Conservation (phyloP, 2,797 vertebrate genomes). For the Acrocephalus scirpaceus region DNA sequence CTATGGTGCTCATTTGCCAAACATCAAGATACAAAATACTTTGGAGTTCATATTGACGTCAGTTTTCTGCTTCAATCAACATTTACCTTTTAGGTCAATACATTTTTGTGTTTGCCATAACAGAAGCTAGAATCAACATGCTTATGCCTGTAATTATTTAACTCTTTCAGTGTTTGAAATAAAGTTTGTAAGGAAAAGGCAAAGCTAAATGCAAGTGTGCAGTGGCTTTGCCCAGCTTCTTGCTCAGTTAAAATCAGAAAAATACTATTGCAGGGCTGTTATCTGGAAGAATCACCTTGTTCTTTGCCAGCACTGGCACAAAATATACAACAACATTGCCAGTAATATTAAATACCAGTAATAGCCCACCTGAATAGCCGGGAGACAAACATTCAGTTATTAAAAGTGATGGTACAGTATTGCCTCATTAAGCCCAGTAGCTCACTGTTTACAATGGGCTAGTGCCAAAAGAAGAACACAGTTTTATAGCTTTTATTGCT, state of each 20-base stretch:
- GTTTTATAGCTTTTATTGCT: constrained; percentile 34
- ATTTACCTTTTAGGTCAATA: constrained; percentile 54
- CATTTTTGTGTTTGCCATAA: constrained; percentile 44
- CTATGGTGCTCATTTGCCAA: background rate
- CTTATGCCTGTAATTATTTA: background rate
- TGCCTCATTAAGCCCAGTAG: constrained; percentile 28
- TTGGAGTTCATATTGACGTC: constrained; percentile 43
- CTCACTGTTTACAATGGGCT: constrained; percentile 41
- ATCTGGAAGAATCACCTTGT: constrained; percentile 10
- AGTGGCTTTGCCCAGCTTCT: background rate
- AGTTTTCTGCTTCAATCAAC: constrained; percentile 52
- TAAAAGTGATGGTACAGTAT: constrained; percentile 48
- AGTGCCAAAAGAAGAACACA: constrained; percentile 35
- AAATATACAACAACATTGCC: constrained; percentile 6
- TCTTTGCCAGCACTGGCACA: constrained; percentile 8
- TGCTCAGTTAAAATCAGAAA: constrained; percentile 1
- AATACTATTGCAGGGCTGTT: constrained; percentile 1
- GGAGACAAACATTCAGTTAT: constrained; percentile 63
- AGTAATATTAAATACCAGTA: constrained; percentile 62
- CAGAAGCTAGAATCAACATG: constrained; percentile 43
- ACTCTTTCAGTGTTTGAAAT: background rate
- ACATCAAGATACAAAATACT: constrained; percentile 1
- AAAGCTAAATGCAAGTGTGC: background rate
- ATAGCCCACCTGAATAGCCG: constrained; percentile 61
- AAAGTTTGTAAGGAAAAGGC: background rate